Conservation (phyloP, 1,140 invertebrate species). For the Leptinotarsa defecta region DNA sequence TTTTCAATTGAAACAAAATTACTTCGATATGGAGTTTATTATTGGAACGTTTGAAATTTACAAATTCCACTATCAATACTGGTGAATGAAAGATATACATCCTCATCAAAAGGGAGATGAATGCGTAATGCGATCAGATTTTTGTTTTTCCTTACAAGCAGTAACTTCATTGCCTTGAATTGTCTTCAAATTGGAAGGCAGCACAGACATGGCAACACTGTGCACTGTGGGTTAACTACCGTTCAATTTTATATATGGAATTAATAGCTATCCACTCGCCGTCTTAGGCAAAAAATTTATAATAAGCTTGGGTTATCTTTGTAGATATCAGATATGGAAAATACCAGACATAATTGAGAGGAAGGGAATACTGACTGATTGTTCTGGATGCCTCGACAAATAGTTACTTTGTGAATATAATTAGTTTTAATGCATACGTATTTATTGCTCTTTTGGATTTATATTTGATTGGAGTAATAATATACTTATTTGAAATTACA, state of each 20-base stretch:
- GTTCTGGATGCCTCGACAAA: background rate
- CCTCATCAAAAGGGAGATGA: too few relatives aligned
- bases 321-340: slow-evolving; percentile 18
- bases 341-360: slow-evolving; percentile 19
- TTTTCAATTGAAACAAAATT: too few relatives aligned
- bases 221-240: background rate
- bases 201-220: background rate
- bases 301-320: slow-evolving; percentile 12
- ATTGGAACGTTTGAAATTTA: too few relatives aligned
- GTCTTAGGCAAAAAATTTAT: slow-evolving; percentile 16
- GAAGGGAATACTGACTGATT: background rate
- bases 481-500: too few relatives aligned
- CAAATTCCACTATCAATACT: too few relatives aligned
- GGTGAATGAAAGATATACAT: too few relatives aligned
- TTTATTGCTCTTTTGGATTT: background rate
- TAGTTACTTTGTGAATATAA: background rate
- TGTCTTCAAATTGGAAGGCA: background rate
- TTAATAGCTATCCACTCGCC: slow-evolving; percentile 15
- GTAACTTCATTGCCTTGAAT: too few relatives aligned
- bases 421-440: background rate
- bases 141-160: too few relatives aligned
- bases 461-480: too few relatives aligned
- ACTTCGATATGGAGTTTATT: too few relatives aligned
- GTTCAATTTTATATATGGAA: slow-evolving; percentile 20
- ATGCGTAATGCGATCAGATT: too few relatives aligned